Conservation (phyloP, 2,888 invertebrate genomes). For the Leptopterna dolabrata region DNA sequence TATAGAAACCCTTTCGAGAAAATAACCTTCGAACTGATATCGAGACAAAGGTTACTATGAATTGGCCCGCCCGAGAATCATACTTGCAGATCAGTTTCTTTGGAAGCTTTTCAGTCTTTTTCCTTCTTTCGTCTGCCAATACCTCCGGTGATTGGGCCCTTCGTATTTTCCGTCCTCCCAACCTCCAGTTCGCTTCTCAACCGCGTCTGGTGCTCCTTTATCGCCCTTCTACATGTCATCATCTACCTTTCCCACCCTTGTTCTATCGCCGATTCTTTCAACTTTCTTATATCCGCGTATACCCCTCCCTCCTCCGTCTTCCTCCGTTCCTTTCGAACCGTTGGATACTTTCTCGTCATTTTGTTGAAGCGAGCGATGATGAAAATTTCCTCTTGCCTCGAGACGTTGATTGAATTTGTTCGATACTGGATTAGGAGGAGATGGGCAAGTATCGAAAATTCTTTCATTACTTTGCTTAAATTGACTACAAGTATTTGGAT, state of each 20-base stretch:
- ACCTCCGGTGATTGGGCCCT: constrained; percentile 25
- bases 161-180: neutral
- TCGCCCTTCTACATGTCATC: constrained; percentile 19
- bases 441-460: too few relatives aligned
- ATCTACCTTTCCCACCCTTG: constrained; percentile 1
- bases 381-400: too few relatives aligned
- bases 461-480: too few relatives aligned
- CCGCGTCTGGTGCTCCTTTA: neutral
- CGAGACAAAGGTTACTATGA: neutral
- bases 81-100: constrained; percentile 33
- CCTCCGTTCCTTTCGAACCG: neutral
- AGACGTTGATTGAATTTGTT: too few relatives aligned
- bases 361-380: too few relatives aligned
- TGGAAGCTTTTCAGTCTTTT: constrained; percentile 13
- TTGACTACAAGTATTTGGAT: too few relatives aligned
- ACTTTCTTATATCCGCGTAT: neutral
- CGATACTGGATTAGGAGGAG: too few relatives aligned
- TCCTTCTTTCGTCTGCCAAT: neutral
- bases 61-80: neutral
- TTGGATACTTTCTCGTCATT: neutral
- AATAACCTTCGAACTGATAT: too few relatives aligned
- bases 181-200: neutral
- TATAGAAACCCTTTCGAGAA: too few relatives aligned
- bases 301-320: neutral
- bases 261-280: neutral